Evolutionary conservation across 2,888 invertebrate species (phyloP), one percentile per base, ranked within the genome.

Genomic region (Eilema caniola): DNA sequence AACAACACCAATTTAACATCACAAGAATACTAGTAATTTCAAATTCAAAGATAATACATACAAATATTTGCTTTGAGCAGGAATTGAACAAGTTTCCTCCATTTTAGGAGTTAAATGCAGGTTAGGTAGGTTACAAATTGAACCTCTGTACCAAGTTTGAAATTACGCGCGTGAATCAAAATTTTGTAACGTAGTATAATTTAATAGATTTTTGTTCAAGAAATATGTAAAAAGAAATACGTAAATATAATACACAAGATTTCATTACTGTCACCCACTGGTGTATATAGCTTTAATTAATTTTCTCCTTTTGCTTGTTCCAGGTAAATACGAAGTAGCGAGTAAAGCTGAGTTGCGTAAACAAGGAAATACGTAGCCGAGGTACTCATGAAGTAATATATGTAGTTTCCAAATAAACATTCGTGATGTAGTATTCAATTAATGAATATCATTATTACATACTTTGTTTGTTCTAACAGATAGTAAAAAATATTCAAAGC

Each of bases 251-350:
- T 62, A 24, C 24, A 62, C 7, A 37, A 62, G 1, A 8, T 24
- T 23, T 23, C 37, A 37, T 62, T 37, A 37, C 62, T 62, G 62
- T 41, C 62, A 62, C 41, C 62, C 24, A 4, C 10, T 20, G 7
- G 11, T 37, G 14, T 53, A n/a, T 62, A 24, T 23, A 23, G 24
- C 33, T n/a, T 66, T 67, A 69, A 75, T 66, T 72, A 66, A 81
- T 70, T 23, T 70, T 10, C 66, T 23, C 14, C 47, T 75, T 71
- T 72, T 12, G 14, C 73, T 79, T 70, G 65, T 80, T 80, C n/a
- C 81, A 80, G 80, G 80, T 80, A 80, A 74, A 71, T 62, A 37
- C 71, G 20, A 10, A 66, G 37, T 60, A 70, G 8, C 11, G 28
- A 65, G 59, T 60, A 69, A 23, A 14, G n/a, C 10, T 33, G 33